These are phyloP conservation scores for Danio jaintianensis DNA, from an alignment of 2,797 vertebrate genomes.

Conservation along the genomic window DNA sequence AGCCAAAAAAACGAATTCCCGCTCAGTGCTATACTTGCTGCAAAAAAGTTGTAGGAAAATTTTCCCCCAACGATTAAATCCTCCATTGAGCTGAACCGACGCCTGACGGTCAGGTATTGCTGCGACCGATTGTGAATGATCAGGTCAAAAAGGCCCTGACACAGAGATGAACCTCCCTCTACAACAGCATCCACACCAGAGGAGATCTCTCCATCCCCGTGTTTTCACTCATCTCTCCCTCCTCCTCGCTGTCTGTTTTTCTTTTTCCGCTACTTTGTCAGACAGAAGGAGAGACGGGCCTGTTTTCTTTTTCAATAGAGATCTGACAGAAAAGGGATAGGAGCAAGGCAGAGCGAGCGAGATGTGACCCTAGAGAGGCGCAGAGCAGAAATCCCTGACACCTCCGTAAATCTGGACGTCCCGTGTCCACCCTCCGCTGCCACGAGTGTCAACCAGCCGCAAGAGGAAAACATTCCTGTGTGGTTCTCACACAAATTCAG, in stretches of 20 bases:
- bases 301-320: conserved; percentile 56
- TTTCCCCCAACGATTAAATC: conserved; percentile 40
- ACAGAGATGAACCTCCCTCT: conserved; percentile 61
- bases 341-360: conserved; percentile 36
- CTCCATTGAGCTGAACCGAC: conserved; percentile 34
- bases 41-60: conserved; percentile 36
- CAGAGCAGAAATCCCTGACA: conserved; percentile 62
- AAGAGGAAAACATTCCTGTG: conserved; percentile 81
- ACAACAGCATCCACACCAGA: conserved; percentile 64
- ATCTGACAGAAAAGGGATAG: conserved; percentile 49
- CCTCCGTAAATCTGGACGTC: conserved; percentile 63
- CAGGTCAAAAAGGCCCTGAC: conserved; percentile 32
- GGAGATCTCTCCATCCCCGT: conserved; percentile 68
- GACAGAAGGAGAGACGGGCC: conserved; percentile 41
- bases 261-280: conserved; percentile 57
- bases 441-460: conserved; percentile 81
- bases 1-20: neutral
- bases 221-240: conserved; percentile 46
- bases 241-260: conserved; percentile 40
- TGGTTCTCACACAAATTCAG: conserved; percentile 63
- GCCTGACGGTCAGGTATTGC: conserved; percentile 44
- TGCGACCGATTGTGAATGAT: conserved; percentile 38
- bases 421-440: conserved; percentile 57
- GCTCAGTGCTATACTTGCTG: neutral
- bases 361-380: conserved; percentile 57